phyloP scores from a whole-genome alignment of 1,140 invertebrate species.

The Euschistus heros region DNA sequence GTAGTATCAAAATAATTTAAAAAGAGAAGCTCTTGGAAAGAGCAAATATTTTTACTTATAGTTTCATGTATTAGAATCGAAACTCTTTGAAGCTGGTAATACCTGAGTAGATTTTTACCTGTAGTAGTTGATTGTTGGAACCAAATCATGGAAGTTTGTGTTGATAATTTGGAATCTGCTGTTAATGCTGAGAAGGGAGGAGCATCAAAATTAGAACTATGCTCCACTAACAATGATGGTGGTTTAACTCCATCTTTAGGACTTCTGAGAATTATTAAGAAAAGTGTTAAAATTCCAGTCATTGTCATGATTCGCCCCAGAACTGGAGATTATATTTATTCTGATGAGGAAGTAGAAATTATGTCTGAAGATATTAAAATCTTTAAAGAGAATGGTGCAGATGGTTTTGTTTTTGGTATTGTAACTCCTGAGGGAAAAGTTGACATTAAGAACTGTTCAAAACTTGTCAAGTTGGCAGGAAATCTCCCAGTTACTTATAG shows the following conservation, averaged over 20 bases:
- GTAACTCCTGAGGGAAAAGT: slow-evolving; percentile 52
- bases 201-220: slow-evolving; percentile 70
- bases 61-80: no score
- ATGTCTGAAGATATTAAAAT: slow-evolving; percentile 57
- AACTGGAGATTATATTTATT: slow-evolving; percentile 71
- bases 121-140: no score
- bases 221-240: slow-evolving; percentile 68
- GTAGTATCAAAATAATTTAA: no score
- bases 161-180: slow-evolving; percentile 73
- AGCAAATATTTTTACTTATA: no score
- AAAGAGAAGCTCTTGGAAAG: no score
- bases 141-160: slow-evolving; percentile 63
- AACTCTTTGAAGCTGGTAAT: no score
- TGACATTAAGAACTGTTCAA: slow-evolving; percentile 50
- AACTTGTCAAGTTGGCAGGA: slow-evolving; percentile 46
- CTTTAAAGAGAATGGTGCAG: slow-evolving; percentile 53
- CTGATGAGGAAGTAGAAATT: slow-evolving; percentile 56
- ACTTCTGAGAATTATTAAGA: slow-evolving; percentile 47
- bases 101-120: no score
- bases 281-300: slow-evolving; percentile 46
- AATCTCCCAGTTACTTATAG: slow-evolving; percentile 71
- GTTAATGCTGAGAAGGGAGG: slow-evolving; percentile 54
- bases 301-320: slow-evolving; percentile 78
- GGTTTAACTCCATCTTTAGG: slow-evolving; percentile 73
- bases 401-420: slow-evolving; percentile 85